Base-by-base conservation (phyloP, 2,113 vertebrate species). In the Camelus bactrianus region DNA sequence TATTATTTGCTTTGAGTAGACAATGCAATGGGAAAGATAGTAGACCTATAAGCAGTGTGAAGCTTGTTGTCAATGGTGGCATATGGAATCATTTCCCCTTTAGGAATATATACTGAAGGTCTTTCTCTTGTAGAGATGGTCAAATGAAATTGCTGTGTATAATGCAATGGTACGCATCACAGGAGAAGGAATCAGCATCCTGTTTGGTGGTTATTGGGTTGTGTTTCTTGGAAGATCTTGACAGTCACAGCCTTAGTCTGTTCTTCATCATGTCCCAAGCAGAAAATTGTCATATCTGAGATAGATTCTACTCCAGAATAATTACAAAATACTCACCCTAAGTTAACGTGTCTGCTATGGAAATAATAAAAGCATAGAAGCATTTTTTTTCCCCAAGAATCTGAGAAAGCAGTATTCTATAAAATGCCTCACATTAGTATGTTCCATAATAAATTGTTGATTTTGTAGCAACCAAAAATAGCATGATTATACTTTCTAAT, bases 251-350 rank as follows among this genome's bases (percentile, higher is more conserved):
- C 13, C 24, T 88, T 93, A 24, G 11, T 64, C 54, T 89, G 35
- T 24, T 87, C 13, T 62, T 91, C 12, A n/a, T 87, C 54, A 90
- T 11, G 75, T 93, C 16, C 17, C 26, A 13, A 28, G 24, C 70
- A 80, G 50, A 77, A 28, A 81, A 96, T 65, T 8, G 77, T 35
- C 64, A 19, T 19, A 97, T 97, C 77, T 98, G 10, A 89, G 52
- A 7, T 83, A 24, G 46, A 5, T 95, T 96, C 28, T 17, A 5
- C 8, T 5, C 92, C 16, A 89, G 32, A 91, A 65, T 75, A 52
- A 19, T 1, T 42, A 11, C 8, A 86, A 52, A 62, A 75, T 2
- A 56, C 6, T 56, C 14, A 84, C 48, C 52, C 11, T 22, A 87
- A 70, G 2, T 56, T 93, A 17, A 6, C 8, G 38, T 38, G 20